phyloP scores from a whole-genome alignment of 2,888 invertebrate genomes.

The Agonopterix alstromeriana region DNA sequence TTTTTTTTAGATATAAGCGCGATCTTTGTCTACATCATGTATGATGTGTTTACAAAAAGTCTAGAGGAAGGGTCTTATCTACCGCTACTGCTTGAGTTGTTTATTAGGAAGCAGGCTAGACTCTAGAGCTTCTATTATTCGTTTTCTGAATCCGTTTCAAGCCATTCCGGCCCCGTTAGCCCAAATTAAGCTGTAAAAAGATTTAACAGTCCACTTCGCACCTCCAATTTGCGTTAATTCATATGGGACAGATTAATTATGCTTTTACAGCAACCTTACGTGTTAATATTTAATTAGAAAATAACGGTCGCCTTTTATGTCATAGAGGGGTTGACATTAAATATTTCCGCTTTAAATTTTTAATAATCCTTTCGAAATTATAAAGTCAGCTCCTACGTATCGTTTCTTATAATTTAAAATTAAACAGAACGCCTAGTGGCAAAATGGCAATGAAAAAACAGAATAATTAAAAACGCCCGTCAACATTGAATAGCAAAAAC shows the following conservation, averaged over 20 bases:
- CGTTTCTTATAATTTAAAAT: too few species aligned
- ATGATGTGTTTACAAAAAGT: too few species aligned
- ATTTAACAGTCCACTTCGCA: constrained; percentile 34
- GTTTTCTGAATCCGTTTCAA: constrained; percentile 17
- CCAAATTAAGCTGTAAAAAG: constrained; percentile 31
- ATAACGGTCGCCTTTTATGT: constrained; percentile 19
- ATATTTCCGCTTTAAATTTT: too few species aligned
- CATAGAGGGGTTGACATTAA: constrained; percentile 2
- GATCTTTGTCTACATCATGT: too few species aligned
- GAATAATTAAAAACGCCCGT: constrained; percentile 17
- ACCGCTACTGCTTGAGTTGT: too few species aligned
- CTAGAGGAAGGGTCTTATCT: too few species aligned
- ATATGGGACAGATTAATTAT: constrained; percentile 29
- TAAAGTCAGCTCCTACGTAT: too few species aligned
- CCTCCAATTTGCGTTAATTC: constrained; percentile 36
- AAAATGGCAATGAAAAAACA: too few species aligned
- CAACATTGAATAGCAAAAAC: constrained; percentile 23
- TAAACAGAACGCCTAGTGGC: too few species aligned
- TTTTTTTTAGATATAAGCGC: too few species aligned
- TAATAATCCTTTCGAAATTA: too few species aligned
- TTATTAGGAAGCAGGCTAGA: too few species aligned
- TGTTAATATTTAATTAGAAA: constrained; percentile 26
- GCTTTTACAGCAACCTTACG: constrained; percentile 22
- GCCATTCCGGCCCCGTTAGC: constrained; percentile 27
- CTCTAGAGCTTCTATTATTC: constrained; percentile 10